A percentile compares a stretch with the other conserved stretches of the same genome.
Evolutionary conservation across 2,888 invertebrate genomes (phyloP).

Genomic region (Drosophila suboccidentalis): DNA sequence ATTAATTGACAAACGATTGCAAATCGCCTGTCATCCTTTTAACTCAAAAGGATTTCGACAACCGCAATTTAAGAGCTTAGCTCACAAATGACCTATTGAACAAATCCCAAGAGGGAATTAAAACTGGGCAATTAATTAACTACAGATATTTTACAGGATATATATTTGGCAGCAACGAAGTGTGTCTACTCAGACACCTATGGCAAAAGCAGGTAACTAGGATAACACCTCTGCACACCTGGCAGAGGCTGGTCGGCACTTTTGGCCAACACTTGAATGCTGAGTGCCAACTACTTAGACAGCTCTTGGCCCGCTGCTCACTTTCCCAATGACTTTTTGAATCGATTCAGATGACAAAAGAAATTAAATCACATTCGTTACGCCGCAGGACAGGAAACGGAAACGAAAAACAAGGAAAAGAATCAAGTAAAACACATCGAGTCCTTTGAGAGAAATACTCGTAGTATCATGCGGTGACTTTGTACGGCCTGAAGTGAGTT

Average conservation of each 20-base stretch:
- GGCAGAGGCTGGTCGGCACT: slow-evolving; percentile 31
- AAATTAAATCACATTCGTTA: slow-evolving; percentile 73
- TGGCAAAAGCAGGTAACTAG: not conserved
- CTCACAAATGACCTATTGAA: not conserved
- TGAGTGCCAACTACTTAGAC: slow-evolving; percentile 70
- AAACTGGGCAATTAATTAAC: slow-evolving; percentile 13
- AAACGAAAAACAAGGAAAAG: slow-evolving; percentile 48
- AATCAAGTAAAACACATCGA: slow-evolving; percentile 23
- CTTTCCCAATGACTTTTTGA: slow-evolving; percentile 63
- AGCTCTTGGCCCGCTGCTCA: slow-evolving; percentile 40
- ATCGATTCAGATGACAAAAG: slow-evolving; percentile 67
- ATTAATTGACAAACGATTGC: slow-evolving; percentile 45
- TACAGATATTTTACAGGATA: not conserved
- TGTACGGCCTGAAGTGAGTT: slow-evolving; percentile 58
- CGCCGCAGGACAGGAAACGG: slow-evolving; percentile 78
- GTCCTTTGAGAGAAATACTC: slow-evolving; percentile 37
- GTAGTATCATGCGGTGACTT: slow-evolving; percentile 61
- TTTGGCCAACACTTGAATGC: slow-evolving; percentile 54
- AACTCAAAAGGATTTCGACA: slow-evolving; percentile 2
- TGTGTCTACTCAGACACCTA: not conserved
- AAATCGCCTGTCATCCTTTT: slow-evolving; percentile 15
- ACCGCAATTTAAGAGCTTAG: slow-evolving; percentile 2
- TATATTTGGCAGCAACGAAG: not conserved
- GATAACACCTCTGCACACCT: slow-evolving; percentile 51
- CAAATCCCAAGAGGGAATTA: not conserved